These are phyloP conservation scores for Drosophila lacteicornis DNA, from an alignment of 1,140 invertebrate genomes.

Conservation along the genomic window DNA sequence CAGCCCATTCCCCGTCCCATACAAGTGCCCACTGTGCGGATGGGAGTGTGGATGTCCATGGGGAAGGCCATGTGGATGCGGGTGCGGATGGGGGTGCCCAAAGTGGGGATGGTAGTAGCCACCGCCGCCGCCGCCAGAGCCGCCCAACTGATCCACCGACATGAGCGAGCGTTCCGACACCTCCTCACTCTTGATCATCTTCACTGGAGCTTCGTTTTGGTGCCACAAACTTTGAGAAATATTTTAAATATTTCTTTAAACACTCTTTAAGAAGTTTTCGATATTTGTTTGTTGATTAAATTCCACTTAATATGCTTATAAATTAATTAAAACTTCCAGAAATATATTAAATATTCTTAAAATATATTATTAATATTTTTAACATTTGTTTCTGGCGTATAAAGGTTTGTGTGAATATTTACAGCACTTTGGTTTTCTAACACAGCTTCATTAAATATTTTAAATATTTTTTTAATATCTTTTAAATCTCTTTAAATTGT, in stretches of 20 bases:
- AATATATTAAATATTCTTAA: neutral
- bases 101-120: constrained; percentile 54
- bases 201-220: constrained; percentile 3
- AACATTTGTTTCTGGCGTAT: too few relatives aligned
- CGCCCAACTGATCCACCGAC: constrained; percentile 58
- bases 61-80: constrained; percentile 5
- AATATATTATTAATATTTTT: constrained; percentile 9
- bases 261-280: too few relatives aligned
- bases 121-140: constrained; percentile 26
- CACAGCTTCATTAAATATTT: neutral
- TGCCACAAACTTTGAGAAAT: neutral
- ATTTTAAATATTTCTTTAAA: neutral
- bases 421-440: neutral
- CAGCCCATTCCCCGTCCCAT: constrained; percentile 61
- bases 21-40: constrained; percentile 55
- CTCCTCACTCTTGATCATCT: constrained; percentile 84
- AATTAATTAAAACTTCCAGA: neutral
- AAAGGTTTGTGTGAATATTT: too few relatives aligned
- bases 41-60: constrained; percentile 29
- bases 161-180: constrained; percentile 63
- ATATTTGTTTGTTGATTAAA: neutral
- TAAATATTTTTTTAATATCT: too few relatives aligned
- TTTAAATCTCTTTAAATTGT: neutral
- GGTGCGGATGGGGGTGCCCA: constrained; percentile 29
- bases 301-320: neutral